Base-by-base conservation (phyloP, 1,140 invertebrate genomes). In the Apocrypta bakeri region DNA sequence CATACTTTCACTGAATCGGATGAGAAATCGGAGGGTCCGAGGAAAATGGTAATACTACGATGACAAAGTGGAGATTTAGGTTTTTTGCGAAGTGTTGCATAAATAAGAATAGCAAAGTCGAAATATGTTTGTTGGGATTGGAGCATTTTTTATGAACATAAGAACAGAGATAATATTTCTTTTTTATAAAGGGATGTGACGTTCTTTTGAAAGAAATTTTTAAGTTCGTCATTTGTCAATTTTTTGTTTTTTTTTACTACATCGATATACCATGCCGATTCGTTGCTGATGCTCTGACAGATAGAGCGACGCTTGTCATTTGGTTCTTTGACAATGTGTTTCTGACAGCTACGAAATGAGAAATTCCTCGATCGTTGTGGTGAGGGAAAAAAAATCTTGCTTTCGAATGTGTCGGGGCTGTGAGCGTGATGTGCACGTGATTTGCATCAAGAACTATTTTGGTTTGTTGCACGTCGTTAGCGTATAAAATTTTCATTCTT, bases 271-370 rank as follows among this genome's bases (percentile, higher is more conserved):
- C n/a, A 81, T 69, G 74, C 68, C 69, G 77, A 80, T 80, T n/a
- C n/a, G 21, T 73, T 74, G 79, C 78, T 80, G 80, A 74, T 84
- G 83, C 79, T 78, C 64, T 6, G 64, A 68, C 64, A 68, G 64
- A 12, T 68, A 31, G 75, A 79, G 79, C 82, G 81, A 75, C 83
- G 72, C 84, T 84, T 83, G 81, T 86, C 84, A 85, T 73, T 8
- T 11, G n/a, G 64, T 27, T 66, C 79, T 79, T 79, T 83, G 85
- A 86, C 83, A 85, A 83, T 82, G 74, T 86, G 84, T 73, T 85
- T 82, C 82, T 85, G 85, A 85, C 85, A 84, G 83, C 63, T 84
- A 69, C 79, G 81, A 75, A 86, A 84, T 85, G 84, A 85, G 84
- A 85, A 86, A 85, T 82, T 74, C 48, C 79, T 81, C 81, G 75